phyloP scores from a whole-genome alignment of 2,797 vertebrate genomes.

The Spizella passerina region DNA sequence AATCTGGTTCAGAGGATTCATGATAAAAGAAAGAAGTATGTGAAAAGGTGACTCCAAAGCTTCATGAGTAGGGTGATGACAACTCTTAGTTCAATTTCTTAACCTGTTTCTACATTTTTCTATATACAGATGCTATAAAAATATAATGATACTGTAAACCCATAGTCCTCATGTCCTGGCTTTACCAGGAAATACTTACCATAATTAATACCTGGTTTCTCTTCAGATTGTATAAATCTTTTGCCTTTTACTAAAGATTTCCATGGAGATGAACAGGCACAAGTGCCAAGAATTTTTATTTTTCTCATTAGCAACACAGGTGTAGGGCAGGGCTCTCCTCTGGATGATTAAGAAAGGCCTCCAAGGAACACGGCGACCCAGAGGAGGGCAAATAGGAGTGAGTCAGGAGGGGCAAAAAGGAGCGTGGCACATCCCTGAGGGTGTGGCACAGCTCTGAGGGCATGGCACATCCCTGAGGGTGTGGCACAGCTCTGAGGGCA shows the following conservation, averaged over 20 bases:
- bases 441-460: too few species aligned
- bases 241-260: neutral
- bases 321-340: neutral
- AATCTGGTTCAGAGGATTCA: neutral
- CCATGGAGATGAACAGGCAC: neutral
- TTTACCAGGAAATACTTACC: neutral
- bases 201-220: neutral
- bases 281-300: neutral
- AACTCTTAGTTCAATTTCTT: neutral
- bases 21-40: neutral
- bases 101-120: neutral
- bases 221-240: neutral
- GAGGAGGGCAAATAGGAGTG: accelerated
- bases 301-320: neutral
- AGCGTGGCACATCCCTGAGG: too few species aligned
- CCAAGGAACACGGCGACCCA: neutral
- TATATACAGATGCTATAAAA: neutral
- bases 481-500: too few species aligned
- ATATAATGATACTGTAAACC: neutral
- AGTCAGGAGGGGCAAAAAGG: neutral
- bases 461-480: too few species aligned
- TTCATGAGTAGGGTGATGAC: neutral
- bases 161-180: neutral
- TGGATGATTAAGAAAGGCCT: neutral
- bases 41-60: neutral